A percentile compares a stretch with the other conserved stretches of the same genome.
phyloP scores from a whole-genome alignment of 2,888 invertebrate species.

The Pyrocoelia pectoralis region DNA sequence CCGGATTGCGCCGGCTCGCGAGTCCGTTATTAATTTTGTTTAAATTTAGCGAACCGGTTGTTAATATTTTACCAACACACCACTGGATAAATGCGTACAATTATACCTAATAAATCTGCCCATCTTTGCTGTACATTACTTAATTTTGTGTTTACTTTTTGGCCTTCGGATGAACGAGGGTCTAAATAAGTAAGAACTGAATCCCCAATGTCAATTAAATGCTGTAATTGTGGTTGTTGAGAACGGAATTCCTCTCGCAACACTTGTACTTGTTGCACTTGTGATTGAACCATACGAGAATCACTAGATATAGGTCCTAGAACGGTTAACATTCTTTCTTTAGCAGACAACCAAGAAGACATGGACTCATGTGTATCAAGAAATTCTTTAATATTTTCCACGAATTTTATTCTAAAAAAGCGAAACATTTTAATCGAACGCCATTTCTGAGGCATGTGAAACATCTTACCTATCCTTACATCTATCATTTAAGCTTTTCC shows the following conservation, averaged over 20 bases:
- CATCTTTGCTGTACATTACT: constrained; percentile 77
- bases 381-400: constrained; percentile 91
- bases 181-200: constrained; percentile 71
- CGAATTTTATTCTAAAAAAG: constrained; percentile 67
- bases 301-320: constrained; percentile 96
- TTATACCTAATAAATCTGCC: constrained; percentile 72
- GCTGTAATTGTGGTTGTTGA: constrained; percentile 89
- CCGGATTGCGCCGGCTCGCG: no score
- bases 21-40: no score
- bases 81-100: constrained; percentile 50
- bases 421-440: no score
- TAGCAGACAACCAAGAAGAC: constrained; percentile 87
- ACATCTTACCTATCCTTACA: constrained; percentile 68
- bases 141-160: constrained; percentile 75
- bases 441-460: no score
- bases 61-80: no score
- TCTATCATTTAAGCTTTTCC: constrained; percentile 86
- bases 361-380: constrained; percentile 87
- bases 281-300: constrained; percentile 93
- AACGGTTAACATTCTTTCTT: constrained; percentile 95
- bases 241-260: constrained; percentile 93
- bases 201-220: constrained; percentile 82
- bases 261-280: constrained; percentile 94
- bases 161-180: constrained; percentile 67
- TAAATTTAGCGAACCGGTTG: no score